phyloP scores from a whole-genome alignment of 1,140 invertebrate species.

The Andricus grossulariae region DNA sequence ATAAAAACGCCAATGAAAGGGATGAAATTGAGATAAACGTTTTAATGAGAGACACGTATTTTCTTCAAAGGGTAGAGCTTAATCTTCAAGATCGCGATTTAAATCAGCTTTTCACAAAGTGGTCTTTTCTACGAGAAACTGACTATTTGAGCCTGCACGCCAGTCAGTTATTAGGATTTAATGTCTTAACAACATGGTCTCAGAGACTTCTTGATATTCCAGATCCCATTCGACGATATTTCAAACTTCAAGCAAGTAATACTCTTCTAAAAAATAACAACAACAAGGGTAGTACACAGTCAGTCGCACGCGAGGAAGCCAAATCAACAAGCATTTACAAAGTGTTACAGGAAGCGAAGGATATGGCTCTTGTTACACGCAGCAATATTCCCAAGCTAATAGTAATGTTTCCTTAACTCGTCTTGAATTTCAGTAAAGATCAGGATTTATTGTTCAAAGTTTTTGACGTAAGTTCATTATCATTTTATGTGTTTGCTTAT shows the following conservation, averaged over 20 bases:
- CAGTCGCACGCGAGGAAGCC: background rate
- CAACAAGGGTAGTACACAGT: background rate
- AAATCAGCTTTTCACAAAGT: background rate
- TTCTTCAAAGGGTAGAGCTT: background rate
- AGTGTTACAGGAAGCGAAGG: background rate
- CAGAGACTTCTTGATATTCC: background rate
- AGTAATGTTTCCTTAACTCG: too few relatives aligned
- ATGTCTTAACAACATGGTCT: background rate
- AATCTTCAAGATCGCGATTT: background rate
- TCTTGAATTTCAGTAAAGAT: too few relatives aligned
- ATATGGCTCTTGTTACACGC: background rate
- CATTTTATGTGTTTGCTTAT: background rate
- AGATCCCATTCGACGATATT: background rate
- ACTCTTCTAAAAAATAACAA: background rate
- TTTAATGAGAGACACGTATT: background rate
- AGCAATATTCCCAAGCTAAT: too few relatives aligned
- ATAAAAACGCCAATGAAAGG: background rate
- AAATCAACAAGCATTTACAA: background rate
- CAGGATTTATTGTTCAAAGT: too few relatives aligned
- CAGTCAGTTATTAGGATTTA: background rate
- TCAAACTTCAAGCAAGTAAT: background rate
- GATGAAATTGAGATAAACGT: background rate
- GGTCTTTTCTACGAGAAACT: background rate
- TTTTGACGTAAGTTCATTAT: too few relatives aligned
- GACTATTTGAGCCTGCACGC: background rate